A percentile compares a stretch with the other conserved stretches of the same genome.
phyloP scores from a whole-genome alignment of 2,888 invertebrate species.

The Lithophane semibrunnea region DNA sequence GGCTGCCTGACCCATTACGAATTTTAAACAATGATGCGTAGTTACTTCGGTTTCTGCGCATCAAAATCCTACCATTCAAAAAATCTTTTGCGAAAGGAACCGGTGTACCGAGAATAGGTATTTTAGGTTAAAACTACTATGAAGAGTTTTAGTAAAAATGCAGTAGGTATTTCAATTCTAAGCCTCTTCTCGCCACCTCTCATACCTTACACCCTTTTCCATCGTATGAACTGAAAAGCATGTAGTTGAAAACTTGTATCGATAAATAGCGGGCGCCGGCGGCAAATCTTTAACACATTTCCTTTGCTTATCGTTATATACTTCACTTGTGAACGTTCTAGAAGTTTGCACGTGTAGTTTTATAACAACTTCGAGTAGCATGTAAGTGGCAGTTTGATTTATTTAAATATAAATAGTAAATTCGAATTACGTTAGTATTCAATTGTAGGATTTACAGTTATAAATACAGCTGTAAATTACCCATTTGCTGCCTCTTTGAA shows the following conservation, averaged over 20 bases:
- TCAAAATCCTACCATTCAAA: background rate
- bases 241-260: conserved; percentile 72
- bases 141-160: background rate
- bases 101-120: too few relatives aligned
- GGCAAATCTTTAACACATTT: conserved; percentile 51
- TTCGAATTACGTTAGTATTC: background rate
- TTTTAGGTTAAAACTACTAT: background rate
- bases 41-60: background rate
- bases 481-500: background rate
- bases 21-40: background rate
- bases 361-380: background rate
- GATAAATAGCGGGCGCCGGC: conserved; percentile 68
- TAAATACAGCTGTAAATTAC: background rate
- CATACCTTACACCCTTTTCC: conserved; percentile 28
- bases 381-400: conserved; percentile 13
- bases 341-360: conserved; percentile 34
- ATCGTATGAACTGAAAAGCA: conserved; percentile 69
- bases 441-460: background rate
- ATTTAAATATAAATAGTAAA: background rate
- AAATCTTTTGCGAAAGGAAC: background rate
- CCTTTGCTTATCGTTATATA: conserved; percentile 52
- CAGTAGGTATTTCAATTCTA: background rate
- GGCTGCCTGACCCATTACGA: background rate
- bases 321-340: conserved; percentile 30
- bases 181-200: conserved; percentile 16